Evolutionary conservation across 2,113 vertebrate species (phyloP), one percentile per base, ranked within the genome.

Genomic region (Nibea albiflora): DNA sequence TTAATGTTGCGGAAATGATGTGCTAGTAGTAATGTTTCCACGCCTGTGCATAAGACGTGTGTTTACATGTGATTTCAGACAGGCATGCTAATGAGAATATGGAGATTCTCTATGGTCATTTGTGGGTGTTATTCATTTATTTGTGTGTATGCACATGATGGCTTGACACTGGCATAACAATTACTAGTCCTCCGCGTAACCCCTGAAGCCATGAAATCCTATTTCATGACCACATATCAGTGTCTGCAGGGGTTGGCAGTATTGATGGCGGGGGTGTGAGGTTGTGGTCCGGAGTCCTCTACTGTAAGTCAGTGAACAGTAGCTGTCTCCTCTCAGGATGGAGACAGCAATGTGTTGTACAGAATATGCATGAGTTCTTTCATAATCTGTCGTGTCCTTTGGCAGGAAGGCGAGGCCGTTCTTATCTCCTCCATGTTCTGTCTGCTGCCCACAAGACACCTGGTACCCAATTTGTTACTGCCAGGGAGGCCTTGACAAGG

Each of bases 391-490:
- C 47, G 26, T 80, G 84, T 89, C 85, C 85, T 88, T 87, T 89
- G 87, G 87, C 87, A 88, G 84, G 20, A 64, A 71, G 72, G 82
- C 74, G 31, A 73, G 73, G 69, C 77, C 26, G 20, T 35, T 60
- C 82, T 91, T 90, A 90, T 92, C 89, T 79, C 26, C 73, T 76
- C 22, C 66, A 8, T 83, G 80, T 87, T 83, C 78, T 73, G 71
- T 80, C 83, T 31, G 74, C 73, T 81, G 66, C 73, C 82, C 84
- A 87, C 80, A 72, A 80, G 79, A 89, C 79, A 90, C 83, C 87
- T 88, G 90, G 78, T 83, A 81, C 72, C 85, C 84, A 78, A 91
- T 92, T 91, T 85, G 78, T 90, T 82, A 56, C 78, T 83, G 80
- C 81, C 78, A 87, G 44, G 22, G 64, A 28, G 63, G 78, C 74